phyloP scores from a whole-genome alignment of 2,797 vertebrate genomes.

The Siniperca scherzeri region DNA sequence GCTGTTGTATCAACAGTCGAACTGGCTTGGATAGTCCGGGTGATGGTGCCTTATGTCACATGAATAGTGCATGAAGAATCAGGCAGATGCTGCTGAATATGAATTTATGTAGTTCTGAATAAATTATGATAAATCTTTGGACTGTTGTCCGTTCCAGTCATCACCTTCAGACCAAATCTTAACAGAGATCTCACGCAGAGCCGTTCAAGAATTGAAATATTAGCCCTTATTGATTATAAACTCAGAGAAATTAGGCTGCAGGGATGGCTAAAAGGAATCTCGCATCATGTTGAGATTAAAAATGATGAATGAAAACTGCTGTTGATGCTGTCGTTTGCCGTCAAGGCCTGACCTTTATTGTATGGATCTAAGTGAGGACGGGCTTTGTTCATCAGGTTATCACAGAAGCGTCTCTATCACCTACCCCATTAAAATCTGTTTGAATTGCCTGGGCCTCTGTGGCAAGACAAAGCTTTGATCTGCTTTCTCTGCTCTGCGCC shows the following conservation, averaged over 20 bases:
- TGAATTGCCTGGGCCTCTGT: constrained; percentile 80
- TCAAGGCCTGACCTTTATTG: constrained; percentile 37
- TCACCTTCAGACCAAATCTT: constrained; percentile 39
- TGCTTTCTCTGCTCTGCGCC: constrained; percentile 63
- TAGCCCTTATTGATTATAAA: constrained; percentile 17
- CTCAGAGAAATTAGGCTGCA: neutral
- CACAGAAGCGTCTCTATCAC: constrained; percentile 69
- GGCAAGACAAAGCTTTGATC: constrained; percentile 83
- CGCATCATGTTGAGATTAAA: constrained; percentile 19
- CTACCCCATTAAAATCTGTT: constrained; percentile 82
- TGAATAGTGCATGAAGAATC: constrained; percentile 79
- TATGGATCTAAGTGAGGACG: constrained; percentile 63
- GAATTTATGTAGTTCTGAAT: constrained; percentile 77
- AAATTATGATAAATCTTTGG: constrained; percentile 61
- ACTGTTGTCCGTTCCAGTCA: constrained; percentile 48
- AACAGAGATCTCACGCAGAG: constrained; percentile 26
- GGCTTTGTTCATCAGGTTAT: constrained; percentile 80
- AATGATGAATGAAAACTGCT: constrained; percentile 51
- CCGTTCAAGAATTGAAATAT: constrained; percentile 28
- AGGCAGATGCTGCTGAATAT: constrained; percentile 82
- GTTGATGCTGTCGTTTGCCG: constrained; percentile 38
- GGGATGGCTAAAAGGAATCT: neutral
- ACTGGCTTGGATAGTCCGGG: constrained; percentile 14
- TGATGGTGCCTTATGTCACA: constrained; percentile 62
- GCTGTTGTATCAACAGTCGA: constrained; percentile 43